Evolutionary conservation across 2,797 vertebrate genomes (phyloP).

Genomic region (Falco concolor): DNA sequence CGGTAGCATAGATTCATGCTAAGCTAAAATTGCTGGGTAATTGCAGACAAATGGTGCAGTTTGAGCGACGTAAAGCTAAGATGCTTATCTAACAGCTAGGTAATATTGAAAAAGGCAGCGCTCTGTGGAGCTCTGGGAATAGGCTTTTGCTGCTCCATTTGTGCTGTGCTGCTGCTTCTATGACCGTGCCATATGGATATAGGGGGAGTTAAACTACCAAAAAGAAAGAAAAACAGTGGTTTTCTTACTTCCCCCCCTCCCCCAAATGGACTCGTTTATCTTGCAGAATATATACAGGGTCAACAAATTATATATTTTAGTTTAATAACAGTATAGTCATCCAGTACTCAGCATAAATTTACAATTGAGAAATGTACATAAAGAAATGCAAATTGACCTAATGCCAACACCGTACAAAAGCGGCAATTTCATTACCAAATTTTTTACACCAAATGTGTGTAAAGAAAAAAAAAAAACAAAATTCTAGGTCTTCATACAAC

Average conservation of each 20-base stretch:
- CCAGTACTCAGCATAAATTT: neutral
- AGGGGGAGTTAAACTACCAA: neutral
- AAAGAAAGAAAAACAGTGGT: neutral
- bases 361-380: neutral
- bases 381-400: neutral
- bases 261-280: neutral
- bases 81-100: neutral
- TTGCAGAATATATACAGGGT: neutral
- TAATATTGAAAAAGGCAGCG: neutral
- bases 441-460: neutral
- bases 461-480: neutral
- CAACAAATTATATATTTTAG: neutral
- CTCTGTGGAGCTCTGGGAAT: neutral
- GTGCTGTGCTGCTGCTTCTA: neutral
- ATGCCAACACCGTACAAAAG: neutral
- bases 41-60: neutral
- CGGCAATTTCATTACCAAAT: neutral
- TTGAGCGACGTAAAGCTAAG: neutral
- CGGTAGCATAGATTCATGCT: neutral
- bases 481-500: neutral
- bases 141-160: neutral
- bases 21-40: neutral
- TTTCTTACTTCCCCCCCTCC: neutral
- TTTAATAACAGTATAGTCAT: neutral
- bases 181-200: rapidly evolving